Conservation (phyloP, 2,888 invertebrate genomes). For the Operophtera brumata region DNA sequence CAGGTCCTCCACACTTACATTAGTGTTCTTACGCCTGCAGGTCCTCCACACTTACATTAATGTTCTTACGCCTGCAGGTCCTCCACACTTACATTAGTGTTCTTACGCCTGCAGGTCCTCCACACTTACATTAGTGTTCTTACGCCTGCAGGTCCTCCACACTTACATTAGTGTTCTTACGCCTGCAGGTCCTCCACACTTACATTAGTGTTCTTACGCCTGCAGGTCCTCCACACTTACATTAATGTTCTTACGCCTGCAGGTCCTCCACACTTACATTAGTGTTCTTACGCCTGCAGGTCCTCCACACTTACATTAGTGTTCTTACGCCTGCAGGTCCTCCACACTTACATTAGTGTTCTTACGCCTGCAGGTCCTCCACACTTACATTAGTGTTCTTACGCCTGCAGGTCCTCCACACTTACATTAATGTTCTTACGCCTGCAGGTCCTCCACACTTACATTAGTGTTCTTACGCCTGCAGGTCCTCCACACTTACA, state of each 20-base stretch:
- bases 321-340: slow-evolving; percentile 1
- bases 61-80: slow-evolving; percentile 1
- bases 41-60: slow-evolving; percentile 4
- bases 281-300: slow-evolving; percentile 1
- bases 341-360: slow-evolving; percentile 4
- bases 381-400: slow-evolving; percentile 1
- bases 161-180: slow-evolving; percentile 2
- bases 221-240: slow-evolving; percentile 5
- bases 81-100: slow-evolving; percentile 4
- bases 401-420: slow-evolving; percentile 5
- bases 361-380: slow-evolving; percentile 4
- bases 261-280: slow-evolving; percentile 4
- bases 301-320: slow-evolving; percentile 4
- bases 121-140: slow-evolving; percentile 1
- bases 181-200: slow-evolving; percentile 5
- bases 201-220: slow-evolving; percentile 1
- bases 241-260: slow-evolving; percentile 3
- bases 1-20: slow-evolving; percentile 6
- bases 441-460: slow-evolving; percentile 5
- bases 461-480: slow-evolving; percentile 2
- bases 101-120: slow-evolving; percentile 3
- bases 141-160: slow-evolving; percentile 5
- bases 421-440: slow-evolving; percentile 1
- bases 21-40: slow-evolving; percentile 1
- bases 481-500: slow-evolving; percentile 5